A percentile compares a stretch with the other conserved stretches of the same genome.
phyloP scores from a whole-genome alignment of 2,797 vertebrate genomes.

The Cephalopachus bancanus region DNA sequence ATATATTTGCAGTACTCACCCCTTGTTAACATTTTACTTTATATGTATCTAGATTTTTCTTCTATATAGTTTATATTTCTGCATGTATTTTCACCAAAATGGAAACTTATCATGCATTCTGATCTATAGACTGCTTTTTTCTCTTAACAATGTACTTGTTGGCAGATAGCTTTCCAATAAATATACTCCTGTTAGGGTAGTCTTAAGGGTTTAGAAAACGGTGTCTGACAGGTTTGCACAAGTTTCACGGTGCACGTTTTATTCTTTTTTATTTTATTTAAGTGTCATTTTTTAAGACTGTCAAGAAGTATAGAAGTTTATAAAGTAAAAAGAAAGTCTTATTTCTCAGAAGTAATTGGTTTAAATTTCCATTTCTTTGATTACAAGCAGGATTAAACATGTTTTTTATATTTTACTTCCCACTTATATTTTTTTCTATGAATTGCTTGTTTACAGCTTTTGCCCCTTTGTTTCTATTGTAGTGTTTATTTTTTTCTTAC shows the following conservation, averaged over 20 bases:
- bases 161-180: conserved; percentile 14
- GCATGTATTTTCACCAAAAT: background rate
- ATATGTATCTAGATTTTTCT: background rate
- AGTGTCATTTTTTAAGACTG: background rate
- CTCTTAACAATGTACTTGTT: background rate
- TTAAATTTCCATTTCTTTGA: conserved; percentile 43
- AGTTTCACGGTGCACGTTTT: background rate
- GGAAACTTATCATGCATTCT: background rate
- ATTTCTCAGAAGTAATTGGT: background rate
- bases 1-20: background rate
- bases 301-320: background rate
- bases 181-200: background rate
- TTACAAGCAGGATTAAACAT: conserved; percentile 10
- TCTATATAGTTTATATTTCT: background rate
- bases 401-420: background rate
- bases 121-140: background rate
- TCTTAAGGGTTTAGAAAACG: background rate
- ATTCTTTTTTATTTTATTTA: conserved; percentile 9
- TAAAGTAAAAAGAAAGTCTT: background rate
- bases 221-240: background rate
- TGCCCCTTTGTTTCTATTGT: background rate
- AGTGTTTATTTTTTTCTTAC: conserved; percentile 59
- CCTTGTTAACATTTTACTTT: background rate
- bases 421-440: background rate
- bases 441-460: background rate